Base-by-base conservation (phyloP, 1,140 invertebrate genomes). In the Bradynema listronoti region DNA sequence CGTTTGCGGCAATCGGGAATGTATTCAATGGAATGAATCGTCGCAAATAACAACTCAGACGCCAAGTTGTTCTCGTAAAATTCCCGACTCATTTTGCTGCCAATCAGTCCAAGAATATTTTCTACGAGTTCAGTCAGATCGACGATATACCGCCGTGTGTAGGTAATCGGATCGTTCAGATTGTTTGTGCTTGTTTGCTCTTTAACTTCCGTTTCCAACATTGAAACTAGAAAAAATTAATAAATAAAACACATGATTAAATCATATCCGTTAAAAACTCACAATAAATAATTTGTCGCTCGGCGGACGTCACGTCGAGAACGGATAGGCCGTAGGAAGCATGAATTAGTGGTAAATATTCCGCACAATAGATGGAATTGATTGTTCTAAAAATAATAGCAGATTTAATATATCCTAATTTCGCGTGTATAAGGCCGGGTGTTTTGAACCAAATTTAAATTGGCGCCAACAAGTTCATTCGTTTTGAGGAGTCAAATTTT, bases 271-370 rank as follows among this genome's bases (percentile, higher is more conserved):
- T 14, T 14, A 52, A 30, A 42, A 56, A 41, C 41, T 62, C 51
- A 70, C 68, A 77, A 50, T 60, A 66, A 29, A 73, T 58, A n/a
- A 32, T 39, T 41, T 76, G 75, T 4, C 59, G 55, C 36, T 73
- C 69, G 43, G 32, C 30, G 4, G 46, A 14, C n/a, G 66, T 46
- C 29, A 73, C 73, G 22, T 68, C 51, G 5, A 71, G 34, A 9
- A 73, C 39, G 16, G 34, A 30, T 4, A 5, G 41, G 4, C 56
- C 70, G 50, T 77, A 73, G 11, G 45, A 30, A 6, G 60, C n/a
- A 46, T 73, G 59, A 33, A 73, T 52, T 14, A 43, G 50, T 7
- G 58, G 19, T n/a, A 50, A 36, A 46, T 34, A 41, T 30, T 41
- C 29, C 3, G 42, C 29, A 19, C 27, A 32, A 41, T 73, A 69